phyloP scores from a whole-genome alignment of 2,113 vertebrate species.

The Romanogobio albipinnatus region DNA sequence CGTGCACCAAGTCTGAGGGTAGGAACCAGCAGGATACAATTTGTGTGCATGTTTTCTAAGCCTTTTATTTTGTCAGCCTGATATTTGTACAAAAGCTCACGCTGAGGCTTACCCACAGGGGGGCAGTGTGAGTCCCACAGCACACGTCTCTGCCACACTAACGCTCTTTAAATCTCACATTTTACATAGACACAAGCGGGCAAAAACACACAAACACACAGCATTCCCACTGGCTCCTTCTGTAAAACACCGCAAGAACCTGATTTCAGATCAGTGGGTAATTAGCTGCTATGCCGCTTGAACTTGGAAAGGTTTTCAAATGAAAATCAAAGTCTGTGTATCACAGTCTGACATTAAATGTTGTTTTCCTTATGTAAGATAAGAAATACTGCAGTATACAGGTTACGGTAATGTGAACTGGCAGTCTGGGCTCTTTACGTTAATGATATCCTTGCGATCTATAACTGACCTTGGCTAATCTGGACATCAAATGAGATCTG shows the following conservation, averaged over 20 bases:
- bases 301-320: slow-evolving; percentile 27
- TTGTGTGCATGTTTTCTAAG: not conserved
- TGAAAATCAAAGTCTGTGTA: not conserved
- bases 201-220: not conserved
- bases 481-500: slow-evolving; percentile 38
- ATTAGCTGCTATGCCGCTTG: not conserved
- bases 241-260: slow-evolving; percentile 24
- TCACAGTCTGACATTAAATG: not conserved
- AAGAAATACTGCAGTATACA: slow-evolving; percentile 5
- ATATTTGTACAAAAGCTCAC: slow-evolving; percentile 40
- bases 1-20: not conserved
- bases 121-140: slow-evolving; percentile 40
- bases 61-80: slow-evolving; percentile 40
- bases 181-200: not conserved
- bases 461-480: slow-evolving; percentile 31
- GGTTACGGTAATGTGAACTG: slow-evolving; percentile 17
- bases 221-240: slow-evolving; percentile 19
- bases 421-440: not conserved
- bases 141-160: not conserved
- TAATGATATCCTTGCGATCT: slow-evolving; percentile 3
- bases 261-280: not conserved
- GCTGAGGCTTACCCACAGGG: slow-evolving; percentile 44
- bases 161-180: not conserved
- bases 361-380: slow-evolving; percentile 10
- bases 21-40: slow-evolving; percentile 31